Conservation (phyloP, 2,888 invertebrate genomes). For the Hirtodrosophila confusa region DNA sequence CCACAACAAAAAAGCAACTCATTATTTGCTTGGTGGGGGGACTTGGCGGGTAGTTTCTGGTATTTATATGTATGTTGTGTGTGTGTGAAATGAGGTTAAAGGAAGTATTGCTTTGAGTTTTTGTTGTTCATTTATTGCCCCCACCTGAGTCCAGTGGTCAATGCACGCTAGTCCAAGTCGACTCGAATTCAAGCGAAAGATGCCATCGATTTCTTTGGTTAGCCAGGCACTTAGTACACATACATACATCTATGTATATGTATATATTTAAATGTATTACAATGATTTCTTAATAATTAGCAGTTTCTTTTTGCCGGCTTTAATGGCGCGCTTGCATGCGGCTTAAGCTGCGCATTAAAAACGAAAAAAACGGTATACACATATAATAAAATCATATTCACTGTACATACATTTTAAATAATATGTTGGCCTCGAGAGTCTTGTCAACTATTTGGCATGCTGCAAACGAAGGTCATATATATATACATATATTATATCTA, state of each 20-base stretch:
- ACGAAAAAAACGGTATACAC: slow-evolving; percentile 1
- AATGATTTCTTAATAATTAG: slow-evolving; percentile 57
- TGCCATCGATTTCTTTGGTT: slow-evolving; percentile 68
- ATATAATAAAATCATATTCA: neutral
- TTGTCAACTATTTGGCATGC: slow-evolving; percentile 44
- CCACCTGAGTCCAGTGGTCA: slow-evolving; percentile 69
- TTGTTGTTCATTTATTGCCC: slow-evolving; percentile 38
- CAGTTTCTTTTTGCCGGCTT: slow-evolving; percentile 45
- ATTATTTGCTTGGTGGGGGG: slow-evolving; percentile 55
- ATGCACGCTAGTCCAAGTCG: slow-evolving; percentile 74
- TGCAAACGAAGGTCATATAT: slow-evolving; percentile 57
- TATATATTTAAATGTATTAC: slow-evolving; percentile 28
- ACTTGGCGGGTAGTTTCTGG: slow-evolving; percentile 68
- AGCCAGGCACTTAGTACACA: slow-evolving; percentile 5
- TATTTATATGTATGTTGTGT: slow-evolving; percentile 35
- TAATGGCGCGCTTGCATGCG: slow-evolving; percentile 66
- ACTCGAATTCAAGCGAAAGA: slow-evolving; percentile 53
- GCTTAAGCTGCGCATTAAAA: slow-evolving; percentile 9
- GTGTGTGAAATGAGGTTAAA: slow-evolving; percentile 82
- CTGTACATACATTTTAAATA: slow-evolving; percentile 7
- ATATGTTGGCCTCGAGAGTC: slow-evolving; percentile 27
- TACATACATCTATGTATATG: neutral
- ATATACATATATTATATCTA: slow-evolving; percentile 25
- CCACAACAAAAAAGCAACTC: slow-evolving; percentile 71
- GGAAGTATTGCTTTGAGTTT: slow-evolving; percentile 74